Evolutionary conservation across 2,888 invertebrate genomes (phyloP).

Genomic region (Melinaea marsaeus): DNA sequence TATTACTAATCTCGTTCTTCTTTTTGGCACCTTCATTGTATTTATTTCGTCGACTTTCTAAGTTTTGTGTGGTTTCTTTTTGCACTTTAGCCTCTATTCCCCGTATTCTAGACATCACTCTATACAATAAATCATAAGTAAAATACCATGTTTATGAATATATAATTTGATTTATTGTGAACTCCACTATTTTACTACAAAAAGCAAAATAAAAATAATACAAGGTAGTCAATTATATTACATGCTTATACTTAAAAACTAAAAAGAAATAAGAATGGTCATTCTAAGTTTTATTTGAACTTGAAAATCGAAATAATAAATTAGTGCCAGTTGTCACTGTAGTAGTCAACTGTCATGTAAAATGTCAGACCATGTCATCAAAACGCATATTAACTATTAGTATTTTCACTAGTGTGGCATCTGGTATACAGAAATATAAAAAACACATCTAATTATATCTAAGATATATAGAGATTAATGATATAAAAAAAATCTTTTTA

Average conservation of each 20-base stretch:
- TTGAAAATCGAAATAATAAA: not conserved
- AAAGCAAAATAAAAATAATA: conserved; percentile 9
- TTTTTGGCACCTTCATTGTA: conserved; percentile 45
- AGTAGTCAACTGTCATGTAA: no score
- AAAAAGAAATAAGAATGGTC: not conserved
- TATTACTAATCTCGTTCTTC: conserved; percentile 46
- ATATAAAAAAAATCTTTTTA: not conserved
- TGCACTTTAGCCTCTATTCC: conserved; percentile 60
- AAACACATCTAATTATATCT: not conserved
- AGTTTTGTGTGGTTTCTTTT: conserved; percentile 42
- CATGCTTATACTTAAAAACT: not conserved
- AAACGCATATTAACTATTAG: no score
- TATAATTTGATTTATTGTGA: not conserved
- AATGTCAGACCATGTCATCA: no score
- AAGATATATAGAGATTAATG: not conserved
- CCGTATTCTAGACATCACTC: conserved; percentile 63
- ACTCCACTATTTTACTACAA: not conserved
- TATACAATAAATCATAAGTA: conserved; percentile 13
- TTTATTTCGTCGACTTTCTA: conserved; percentile 50
- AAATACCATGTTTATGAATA: conserved; percentile 15
- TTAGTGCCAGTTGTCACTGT: no score
- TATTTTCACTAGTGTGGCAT: no score
- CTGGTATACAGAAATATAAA: no score
- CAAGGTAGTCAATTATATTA: not conserved
- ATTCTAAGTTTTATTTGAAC: conserved; percentile 2